A percentile compares a stretch with the other conserved stretches of the same genome.
phyloP scores from a whole-genome alignment of 2,888 invertebrate species.

The Rhamphomyia laevipes region DNA sequence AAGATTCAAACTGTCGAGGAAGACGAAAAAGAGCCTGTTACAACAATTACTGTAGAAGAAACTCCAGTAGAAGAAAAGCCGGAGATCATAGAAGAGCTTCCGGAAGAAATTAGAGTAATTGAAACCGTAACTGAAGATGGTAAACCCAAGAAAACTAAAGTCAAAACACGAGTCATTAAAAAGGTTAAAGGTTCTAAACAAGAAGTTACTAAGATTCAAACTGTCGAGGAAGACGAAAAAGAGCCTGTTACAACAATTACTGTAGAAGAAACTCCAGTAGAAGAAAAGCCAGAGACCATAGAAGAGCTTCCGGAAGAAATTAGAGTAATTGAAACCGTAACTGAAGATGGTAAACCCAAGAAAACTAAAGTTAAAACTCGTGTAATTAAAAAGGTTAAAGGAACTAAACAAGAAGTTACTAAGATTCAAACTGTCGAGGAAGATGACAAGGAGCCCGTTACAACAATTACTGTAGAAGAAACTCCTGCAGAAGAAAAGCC shows the following conservation, averaged over 20 bases:
- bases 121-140: constrained; percentile 15
- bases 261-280: constrained; percentile 19
- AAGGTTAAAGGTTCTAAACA: constrained; percentile 30
- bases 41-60: constrained; percentile 25
- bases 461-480: constrained; percentile 19
- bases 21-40: constrained; percentile 28
- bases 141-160: constrained; percentile 23
- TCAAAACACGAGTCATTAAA: constrained; percentile 27
- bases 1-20: constrained; percentile 35
- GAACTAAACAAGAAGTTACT: constrained; percentile 24
- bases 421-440: constrained; percentile 28
- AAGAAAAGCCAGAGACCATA: constrained; percentile 16
- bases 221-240: constrained; percentile 31
- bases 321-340: constrained; percentile 32
- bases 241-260: constrained; percentile 28
- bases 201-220: constrained; percentile 33
- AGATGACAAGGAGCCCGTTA: constrained; percentile 25
- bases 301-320: constrained; percentile 21
- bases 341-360: constrained; percentile 16
- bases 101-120: constrained; percentile 16
- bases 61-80: constrained; percentile 8
- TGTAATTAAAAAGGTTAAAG: constrained; percentile 17
- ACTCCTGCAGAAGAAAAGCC: constrained; percentile 14
- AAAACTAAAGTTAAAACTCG: constrained; percentile 20
- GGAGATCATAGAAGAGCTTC: constrained; percentile 18